Percentiles rank a stretch among this genome's conserved stretches.
Evolutionary conservation across 2,888 invertebrate genomes (phyloP).

Genomic region (Taphrorychus bicolor): DNA sequence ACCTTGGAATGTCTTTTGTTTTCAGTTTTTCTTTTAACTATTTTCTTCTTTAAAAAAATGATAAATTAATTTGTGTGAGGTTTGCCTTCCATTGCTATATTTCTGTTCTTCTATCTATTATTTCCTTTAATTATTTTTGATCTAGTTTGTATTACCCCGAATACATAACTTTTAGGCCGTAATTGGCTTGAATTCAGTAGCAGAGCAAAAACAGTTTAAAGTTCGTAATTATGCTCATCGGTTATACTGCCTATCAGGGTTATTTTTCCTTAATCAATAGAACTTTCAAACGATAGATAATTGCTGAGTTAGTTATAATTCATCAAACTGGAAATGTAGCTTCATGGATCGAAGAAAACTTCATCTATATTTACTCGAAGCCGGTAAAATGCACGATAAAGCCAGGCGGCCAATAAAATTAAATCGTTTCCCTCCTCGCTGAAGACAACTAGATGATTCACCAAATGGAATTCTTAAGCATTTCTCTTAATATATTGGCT

Average conservation of each 20-base stretch:
- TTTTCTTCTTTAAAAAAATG: too few species aligned
- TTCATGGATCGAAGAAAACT: neutral
- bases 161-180: too few species aligned
- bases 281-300: neutral
- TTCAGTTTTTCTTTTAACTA: too few species aligned
- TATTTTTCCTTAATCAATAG: neutral
- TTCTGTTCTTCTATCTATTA: too few species aligned
- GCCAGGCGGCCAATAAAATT: slow-evolving; percentile 8
- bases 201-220: too few species aligned
- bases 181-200: too few species aligned
- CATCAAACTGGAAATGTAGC: neutral
- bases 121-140: too few species aligned
- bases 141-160: too few species aligned
- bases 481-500: slow-evolving; percentile 15
- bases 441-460: slow-evolving; percentile 21
- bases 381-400: slow-evolving; percentile 1
- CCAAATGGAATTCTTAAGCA: slow-evolving; percentile 19
- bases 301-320: neutral
- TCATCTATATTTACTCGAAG: neutral
- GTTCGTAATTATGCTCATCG: too few species aligned
- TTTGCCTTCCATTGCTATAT: too few species aligned
- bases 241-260: neutral
- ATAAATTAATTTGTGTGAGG: too few species aligned
- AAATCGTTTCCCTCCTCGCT: slow-evolving; percentile 6
- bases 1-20: too few species aligned